These are phyloP conservation scores for Colletes gigas DNA, from an alignment of 1,140 invertebrate genomes.

Conservation along the genomic window DNA sequence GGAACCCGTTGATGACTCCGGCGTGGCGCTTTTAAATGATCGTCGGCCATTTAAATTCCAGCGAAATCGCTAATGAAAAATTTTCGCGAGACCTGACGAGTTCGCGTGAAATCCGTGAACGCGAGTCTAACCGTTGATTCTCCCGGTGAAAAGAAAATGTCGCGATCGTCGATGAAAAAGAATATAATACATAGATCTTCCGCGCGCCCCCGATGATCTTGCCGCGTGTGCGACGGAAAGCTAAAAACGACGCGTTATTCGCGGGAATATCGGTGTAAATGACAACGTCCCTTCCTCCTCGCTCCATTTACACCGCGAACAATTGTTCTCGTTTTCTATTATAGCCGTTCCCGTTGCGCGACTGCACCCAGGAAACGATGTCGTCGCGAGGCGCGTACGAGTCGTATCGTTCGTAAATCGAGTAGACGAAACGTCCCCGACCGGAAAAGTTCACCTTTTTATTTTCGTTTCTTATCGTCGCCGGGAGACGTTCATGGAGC, in stretches of 20 bases:
- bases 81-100: not conserved
- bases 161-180: not conserved
- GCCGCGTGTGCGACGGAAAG: no score
- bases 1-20: constrained; percentile 23
- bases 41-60: constrained; percentile 12
- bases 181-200: no score
- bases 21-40: constrained; percentile 26
- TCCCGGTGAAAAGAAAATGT: not conserved
- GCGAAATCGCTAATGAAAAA: not conserved
- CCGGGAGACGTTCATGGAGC: no score
- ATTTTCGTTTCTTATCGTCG: not conserved
- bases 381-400: constrained; percentile 7
- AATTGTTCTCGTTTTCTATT: constrained; percentile 33
- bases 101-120: not conserved
- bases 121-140: no score
- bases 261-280: constrained; percentile 35
- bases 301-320: constrained; percentile 37
- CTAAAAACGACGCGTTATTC: not conserved
- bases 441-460: not conserved
- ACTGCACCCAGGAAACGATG: constrained; percentile 16
- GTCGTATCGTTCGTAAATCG: constrained; percentile 31
- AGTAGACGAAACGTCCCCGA: not conserved
- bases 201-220: no score
- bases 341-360: constrained; percentile 30
- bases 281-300: constrained; percentile 18